These are phyloP conservation scores for Lucilia cuprina DNA, from an alignment of 1,140 invertebrate genomes.

Conservation along the genomic window DNA sequence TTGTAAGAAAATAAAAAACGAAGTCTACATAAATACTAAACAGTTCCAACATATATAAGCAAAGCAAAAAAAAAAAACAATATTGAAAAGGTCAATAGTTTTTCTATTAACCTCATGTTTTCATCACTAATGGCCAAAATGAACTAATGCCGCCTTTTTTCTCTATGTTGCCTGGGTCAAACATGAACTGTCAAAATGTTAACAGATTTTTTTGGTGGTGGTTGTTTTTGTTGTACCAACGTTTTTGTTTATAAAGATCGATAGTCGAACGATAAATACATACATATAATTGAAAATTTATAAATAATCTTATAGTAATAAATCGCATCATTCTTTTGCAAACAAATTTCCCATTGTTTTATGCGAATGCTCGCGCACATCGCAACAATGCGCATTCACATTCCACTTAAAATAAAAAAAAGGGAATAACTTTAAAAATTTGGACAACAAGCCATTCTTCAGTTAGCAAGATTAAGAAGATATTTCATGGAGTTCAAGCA, in stretches of 20 bases:
- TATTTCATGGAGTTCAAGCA: not conserved
- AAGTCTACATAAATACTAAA: not conserved
- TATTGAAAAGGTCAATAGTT: conserved; percentile 27
- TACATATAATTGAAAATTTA: not conserved
- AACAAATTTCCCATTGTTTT: conserved; percentile 33
- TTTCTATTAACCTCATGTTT: conserved; percentile 34
- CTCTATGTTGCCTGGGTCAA: conserved; percentile 4
- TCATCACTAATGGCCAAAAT: conserved; percentile 22
- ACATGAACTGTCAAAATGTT: conserved; percentile 34
- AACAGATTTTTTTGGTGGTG: conserved; percentile 7
- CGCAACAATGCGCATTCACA: not conserved
- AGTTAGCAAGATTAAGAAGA: not conserved
- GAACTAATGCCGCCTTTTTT: not conserved
- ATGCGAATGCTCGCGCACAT: not conserved
- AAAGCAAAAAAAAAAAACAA: not conserved
- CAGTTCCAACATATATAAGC: too few relatives aligned
- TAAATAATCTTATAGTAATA: conserved; percentile 4
- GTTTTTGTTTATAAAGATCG: not conserved
- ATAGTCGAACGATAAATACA: not conserved
- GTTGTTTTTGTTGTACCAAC: not conserved
- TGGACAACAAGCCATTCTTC: not conserved
- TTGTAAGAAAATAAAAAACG: not conserved
- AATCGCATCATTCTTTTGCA: conserved; percentile 21
- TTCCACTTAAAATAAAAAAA: not conserved
- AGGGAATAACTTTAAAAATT: not conserved